Percentiles rank a stretch among this genome's conserved stretches.
Evolutionary conservation across 2,113 vertebrate genomes (phyloP).

Genomic region (Ondatra zibethicus): DNA sequence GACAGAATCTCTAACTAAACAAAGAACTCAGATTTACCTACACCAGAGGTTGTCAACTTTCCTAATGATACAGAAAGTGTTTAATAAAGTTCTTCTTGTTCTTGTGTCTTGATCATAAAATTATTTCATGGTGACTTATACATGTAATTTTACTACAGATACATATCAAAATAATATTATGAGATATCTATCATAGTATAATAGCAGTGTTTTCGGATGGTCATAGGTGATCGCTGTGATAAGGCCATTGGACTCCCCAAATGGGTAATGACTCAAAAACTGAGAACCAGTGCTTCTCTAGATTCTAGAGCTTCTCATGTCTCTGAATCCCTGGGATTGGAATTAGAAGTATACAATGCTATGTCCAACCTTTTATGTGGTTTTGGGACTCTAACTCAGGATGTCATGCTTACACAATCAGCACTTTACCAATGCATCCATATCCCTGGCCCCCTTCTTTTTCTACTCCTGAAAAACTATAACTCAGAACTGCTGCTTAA

Average conservation of each 20-base stretch:
- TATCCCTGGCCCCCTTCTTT: not conserved
- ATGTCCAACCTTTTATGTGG: too few relatives aligned
- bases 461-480: not conserved
- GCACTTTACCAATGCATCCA: not conserved
- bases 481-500: not conserved
- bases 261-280: accelerated
- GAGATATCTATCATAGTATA: too few relatives aligned
- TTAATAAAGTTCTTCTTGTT: not conserved
- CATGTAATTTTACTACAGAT: not conserved
- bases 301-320: not conserved
- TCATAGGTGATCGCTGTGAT: not conserved
- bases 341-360: not conserved
- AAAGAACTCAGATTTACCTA: not conserved
- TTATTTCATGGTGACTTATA: not conserved
- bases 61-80: too few relatives aligned
- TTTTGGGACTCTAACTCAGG: not conserved
- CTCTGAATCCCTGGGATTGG: too few relatives aligned
- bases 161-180: too few relatives aligned
- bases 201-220: not conserved
- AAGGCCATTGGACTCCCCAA: not conserved
- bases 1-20: not conserved
- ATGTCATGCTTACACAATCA: not conserved
- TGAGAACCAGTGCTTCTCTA: not conserved
- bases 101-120: not conserved
- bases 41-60: not conserved